Conservation (phyloP, 2,797 vertebrate genomes). For the Linurgus olivaceus region DNA sequence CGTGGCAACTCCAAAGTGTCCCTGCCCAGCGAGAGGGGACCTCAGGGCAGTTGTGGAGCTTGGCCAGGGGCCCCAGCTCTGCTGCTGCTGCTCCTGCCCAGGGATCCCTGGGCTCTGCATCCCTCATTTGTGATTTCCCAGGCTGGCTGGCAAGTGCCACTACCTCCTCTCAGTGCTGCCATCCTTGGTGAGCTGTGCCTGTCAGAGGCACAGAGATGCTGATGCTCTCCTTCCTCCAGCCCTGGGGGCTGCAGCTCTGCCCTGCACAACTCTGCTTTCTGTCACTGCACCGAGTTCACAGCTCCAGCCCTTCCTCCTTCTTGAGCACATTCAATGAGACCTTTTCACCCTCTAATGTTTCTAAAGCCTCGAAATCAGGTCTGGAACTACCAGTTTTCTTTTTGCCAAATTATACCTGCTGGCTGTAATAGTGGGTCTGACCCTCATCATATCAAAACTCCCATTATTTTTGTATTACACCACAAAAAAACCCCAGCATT, state of each 20-base stretch:
- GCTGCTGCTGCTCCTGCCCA: not conserved
- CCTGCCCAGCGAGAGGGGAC: not conserved
- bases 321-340: not conserved
- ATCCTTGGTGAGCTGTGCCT: not conserved
- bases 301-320: not conserved
- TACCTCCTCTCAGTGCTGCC: not conserved
- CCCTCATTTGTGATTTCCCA: not conserved
- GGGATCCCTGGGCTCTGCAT: not conserved
- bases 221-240: not conserved
- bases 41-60: not conserved
- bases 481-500: not conserved
- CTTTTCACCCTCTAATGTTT: not conserved
- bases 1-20: not conserved
- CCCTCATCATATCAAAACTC: not conserved
- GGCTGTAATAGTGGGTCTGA: not conserved
- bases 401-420: not conserved
- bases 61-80: not conserved
- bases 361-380: not conserved
- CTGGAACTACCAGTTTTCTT: not conserved
- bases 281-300: accelerated
- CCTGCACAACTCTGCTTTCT: accelerated
- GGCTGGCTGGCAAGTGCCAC: not conserved
- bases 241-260: not conserved
- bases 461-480: not conserved
- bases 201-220: not conserved